Evolutionary conservation across 2,113 vertebrate genomes (phyloP).

Genomic region (Xiphorhynchus elegans): DNA sequence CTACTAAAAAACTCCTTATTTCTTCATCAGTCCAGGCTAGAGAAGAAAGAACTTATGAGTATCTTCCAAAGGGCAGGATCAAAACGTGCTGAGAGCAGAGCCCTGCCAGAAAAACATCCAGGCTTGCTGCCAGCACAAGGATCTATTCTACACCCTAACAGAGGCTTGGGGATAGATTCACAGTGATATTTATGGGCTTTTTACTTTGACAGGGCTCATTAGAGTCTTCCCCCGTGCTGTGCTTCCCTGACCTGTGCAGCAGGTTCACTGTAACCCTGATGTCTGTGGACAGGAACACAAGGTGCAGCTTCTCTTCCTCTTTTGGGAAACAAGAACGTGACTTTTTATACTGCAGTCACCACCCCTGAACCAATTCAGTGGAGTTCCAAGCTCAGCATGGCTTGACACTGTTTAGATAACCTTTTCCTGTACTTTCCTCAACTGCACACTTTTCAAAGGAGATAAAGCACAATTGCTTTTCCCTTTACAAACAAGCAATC

Average conservation of each 20-base stretch:
- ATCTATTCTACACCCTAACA: background rate
- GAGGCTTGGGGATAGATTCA: background rate
- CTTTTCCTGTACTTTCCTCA: background rate
- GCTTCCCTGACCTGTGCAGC: background rate
- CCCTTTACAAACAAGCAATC: background rate
- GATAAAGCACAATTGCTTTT: background rate
- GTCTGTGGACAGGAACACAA: background rate
- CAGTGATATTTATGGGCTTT: background rate
- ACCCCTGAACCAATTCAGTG: background rate
- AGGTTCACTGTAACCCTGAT: background rate
- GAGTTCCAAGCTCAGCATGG: background rate
- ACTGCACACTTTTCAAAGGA: background rate
- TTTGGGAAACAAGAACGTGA: background rate
- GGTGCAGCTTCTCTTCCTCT: background rate
- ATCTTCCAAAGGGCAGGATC: background rate
- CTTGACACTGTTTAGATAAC: background rate
- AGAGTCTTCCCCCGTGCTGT: background rate
- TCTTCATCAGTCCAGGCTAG: background rate
- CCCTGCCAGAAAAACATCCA: background rate
- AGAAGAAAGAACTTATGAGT: background rate
- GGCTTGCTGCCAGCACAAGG: background rate
- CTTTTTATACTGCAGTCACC: background rate
- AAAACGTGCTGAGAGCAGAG: background rate
- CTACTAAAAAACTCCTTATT: background rate
- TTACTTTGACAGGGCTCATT: background rate